Evolutionary conservation across 2,888 invertebrate genomes (phyloP).

Genomic region (Mactromeris polynyma): DNA sequence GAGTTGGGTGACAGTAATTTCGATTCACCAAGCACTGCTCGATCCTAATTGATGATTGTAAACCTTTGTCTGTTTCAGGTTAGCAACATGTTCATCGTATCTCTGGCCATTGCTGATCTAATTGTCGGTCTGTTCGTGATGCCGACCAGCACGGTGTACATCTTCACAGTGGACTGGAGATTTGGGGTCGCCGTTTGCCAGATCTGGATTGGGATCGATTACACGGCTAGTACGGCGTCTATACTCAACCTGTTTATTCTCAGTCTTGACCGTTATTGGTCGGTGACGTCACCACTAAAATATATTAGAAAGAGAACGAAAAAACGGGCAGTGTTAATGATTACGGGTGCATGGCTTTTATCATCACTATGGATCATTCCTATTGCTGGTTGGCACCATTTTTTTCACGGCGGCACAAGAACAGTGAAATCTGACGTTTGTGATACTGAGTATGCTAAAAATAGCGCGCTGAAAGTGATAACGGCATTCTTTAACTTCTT

Average conservation of each 20-base stretch:
- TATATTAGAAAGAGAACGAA: conserved; percentile 88
- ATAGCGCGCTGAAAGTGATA: conserved; percentile 88
- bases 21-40: not conserved
- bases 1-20: not conserved
- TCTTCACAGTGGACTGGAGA: conserved; percentile 87
- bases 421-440: conserved; percentile 86
- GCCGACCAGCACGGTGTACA: conserved; percentile 88
- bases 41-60: not conserved
- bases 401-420: conserved; percentile 84
- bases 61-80: conserved; percentile 85
- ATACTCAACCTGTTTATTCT: conserved; percentile 89
- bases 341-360: conserved; percentile 88
- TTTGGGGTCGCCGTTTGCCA: conserved; percentile 89
- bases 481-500: conserved; percentile 89
- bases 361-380: conserved; percentile 88
- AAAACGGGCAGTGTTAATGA: conserved; percentile 88
- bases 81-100: conserved; percentile 89
- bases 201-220: conserved; percentile 89
- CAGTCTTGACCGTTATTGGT: conserved; percentile 88
- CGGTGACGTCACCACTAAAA: conserved; percentile 88
- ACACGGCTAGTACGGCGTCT: conserved; percentile 89
- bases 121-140: conserved; percentile 88
- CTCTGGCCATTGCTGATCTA: conserved; percentile 88
- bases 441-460: conserved; percentile 88
- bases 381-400: conserved; percentile 88